Evolutionary conservation across 1,140 invertebrate genomes (phyloP).

Genomic region (Drosophila tropicalis): DNA sequence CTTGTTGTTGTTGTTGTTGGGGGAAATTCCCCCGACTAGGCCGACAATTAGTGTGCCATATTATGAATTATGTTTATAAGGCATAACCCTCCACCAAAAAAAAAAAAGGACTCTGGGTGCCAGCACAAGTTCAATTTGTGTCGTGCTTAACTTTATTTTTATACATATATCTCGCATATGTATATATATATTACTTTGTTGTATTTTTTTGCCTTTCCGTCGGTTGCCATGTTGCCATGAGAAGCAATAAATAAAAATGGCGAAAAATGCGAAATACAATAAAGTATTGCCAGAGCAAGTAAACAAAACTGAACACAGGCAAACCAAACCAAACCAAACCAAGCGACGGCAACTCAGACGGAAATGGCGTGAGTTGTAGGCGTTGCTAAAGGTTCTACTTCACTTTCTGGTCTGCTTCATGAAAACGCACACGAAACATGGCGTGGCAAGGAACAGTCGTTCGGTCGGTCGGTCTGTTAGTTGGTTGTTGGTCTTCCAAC

Average conservation of each 20-base stretch:
- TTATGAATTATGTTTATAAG: conserved; percentile 73
- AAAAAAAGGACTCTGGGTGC: neutral
- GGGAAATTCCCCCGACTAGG: conserved; percentile 35
- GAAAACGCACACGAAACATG: conserved; percentile 77
- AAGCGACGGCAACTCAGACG: conserved; percentile 39
- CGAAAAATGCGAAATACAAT: conserved; percentile 79
- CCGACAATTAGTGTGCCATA: conserved; percentile 62
- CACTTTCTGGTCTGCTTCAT: conserved; percentile 18
- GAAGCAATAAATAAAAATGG: conserved; percentile 76
- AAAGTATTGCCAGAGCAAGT: conserved; percentile 66
- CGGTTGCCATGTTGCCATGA: conserved; percentile 60
- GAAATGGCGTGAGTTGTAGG: conserved; percentile 74
- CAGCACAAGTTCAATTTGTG: conserved; percentile 42
- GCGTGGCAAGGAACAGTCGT: conserved; percentile 72
- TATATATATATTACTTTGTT: conserved; percentile 4
- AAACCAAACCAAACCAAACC: conserved; percentile 25
- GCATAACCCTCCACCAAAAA: conserved; percentile 13
- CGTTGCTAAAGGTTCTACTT: conserved; percentile 36
- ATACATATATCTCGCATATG: conserved; percentile 10
- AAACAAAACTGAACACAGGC: conserved; percentile 58
- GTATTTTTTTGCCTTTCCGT: conserved; percentile 6
- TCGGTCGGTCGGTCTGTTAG: too few relatives aligned
- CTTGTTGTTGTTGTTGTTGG: neutral
- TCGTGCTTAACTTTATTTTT: conserved; percentile 30
- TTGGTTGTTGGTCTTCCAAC: conserved; percentile 30